Base-by-base conservation (phyloP, 1,140 invertebrate species). In the Aphelenchoides fujianensis region DNA sequence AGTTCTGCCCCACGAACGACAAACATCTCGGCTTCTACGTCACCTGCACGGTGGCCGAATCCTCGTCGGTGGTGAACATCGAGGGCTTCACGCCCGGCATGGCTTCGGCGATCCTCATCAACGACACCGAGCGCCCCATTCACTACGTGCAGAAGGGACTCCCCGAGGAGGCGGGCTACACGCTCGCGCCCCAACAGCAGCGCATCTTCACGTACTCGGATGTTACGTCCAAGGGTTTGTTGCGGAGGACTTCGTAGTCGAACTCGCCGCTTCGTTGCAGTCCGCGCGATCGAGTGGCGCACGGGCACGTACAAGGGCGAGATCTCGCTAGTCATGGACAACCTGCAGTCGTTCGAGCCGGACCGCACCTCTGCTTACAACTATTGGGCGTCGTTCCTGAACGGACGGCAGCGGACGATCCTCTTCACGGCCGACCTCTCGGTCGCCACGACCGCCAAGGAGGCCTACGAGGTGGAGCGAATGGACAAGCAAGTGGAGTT, bases 351-450 rank as follows among this genome's bases (percentile, higher is more conserved):
- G 9, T 81, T 79, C 64, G 82, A 85, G 59, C 85, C 85, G 70
- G 74, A 74, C n/a, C 64, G 68, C 23, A 74, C 79, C 28, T 81
- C 86, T 68, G 74, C 69, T 27, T 86, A 86, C 61, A 71, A 87
- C 1, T 91, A 88, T 81, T 95, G 92, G 89, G 91, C 95, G 0
- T 93, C 92, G 0, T 97, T 97, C 86, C 86, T 98, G 28, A 91
- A 96, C 87, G 95, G 94, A 3, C 89, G 93, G 80, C 95, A 98
- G 84, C 88, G 95, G 70, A 90, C 96, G 34, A 81, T 98, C 2
- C 85, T 98, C 2, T 92, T 97, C 82, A 97, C 94, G 0, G 86
- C 89, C 1, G 90, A 91, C 83, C 79, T 89, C 5, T 85, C 87
- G 53, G 86, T 96, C 16, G 92, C 91, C 0, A 89, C 89, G 73